A percentile compares a stretch with the other conserved stretches of the same genome.
phyloP scores from a whole-genome alignment of 2,888 invertebrate species.

The Drosophila recens region DNA sequence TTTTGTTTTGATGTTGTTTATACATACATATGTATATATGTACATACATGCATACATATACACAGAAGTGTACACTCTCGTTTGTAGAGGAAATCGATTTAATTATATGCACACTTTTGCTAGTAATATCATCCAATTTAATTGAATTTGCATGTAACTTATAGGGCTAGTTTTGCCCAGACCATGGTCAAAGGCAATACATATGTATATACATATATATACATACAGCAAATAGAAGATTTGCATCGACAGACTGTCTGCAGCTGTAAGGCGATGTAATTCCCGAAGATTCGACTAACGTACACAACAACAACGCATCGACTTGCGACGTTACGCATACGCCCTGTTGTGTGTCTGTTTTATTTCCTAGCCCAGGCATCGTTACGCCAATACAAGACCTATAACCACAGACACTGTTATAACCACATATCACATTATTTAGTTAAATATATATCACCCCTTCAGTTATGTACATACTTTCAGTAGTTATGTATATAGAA shows the following conservation, averaged over 20 bases:
- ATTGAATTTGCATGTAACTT: constrained; percentile 52
- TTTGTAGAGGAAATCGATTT: constrained; percentile 51
- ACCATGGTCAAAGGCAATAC: not conserved
- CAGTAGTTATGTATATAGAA: not conserved
- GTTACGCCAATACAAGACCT: constrained; percentile 24
- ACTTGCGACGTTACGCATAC: constrained; percentile 50
- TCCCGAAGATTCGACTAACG: not conserved
- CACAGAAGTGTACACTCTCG: not conserved
- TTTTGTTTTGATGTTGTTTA: constrained; percentile 44
- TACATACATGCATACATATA: not conserved
- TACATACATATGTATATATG: not conserved
- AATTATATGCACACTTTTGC: constrained; percentile 51
- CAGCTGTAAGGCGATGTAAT: constrained; percentile 21
- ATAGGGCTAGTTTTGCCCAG: constrained; percentile 19
- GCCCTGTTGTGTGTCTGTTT: constrained; percentile 16
- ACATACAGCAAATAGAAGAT: not conserved
- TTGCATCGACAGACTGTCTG: constrained; percentile 6
- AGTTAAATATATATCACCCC: not conserved
- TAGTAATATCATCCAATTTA: constrained; percentile 50
- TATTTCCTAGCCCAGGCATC: constrained; percentile 36
- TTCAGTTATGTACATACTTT: not conserved
- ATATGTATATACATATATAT: no score
- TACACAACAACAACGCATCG: constrained; percentile 1
- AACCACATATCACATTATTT: not conserved
- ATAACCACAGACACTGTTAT: constrained; percentile 9